Percentiles rank a stretch among this genome's conserved stretches.
Conservation (phyloP, 2,888 invertebrate genomes). For the Mesorhabditis belari region DNA sequence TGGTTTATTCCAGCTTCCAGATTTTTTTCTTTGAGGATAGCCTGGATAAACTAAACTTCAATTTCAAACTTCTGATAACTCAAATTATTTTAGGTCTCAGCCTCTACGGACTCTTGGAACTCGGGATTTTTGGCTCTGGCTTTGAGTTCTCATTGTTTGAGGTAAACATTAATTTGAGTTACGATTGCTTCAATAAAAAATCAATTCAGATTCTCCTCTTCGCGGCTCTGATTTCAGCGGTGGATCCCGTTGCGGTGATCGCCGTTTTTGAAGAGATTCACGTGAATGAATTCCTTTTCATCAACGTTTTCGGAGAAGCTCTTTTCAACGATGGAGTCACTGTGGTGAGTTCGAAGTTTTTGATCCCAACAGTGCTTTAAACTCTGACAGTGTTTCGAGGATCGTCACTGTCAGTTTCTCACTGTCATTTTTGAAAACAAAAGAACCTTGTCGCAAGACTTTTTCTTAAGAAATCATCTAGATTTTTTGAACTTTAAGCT, state of each 20-base stretch:
- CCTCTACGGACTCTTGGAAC: background rate
- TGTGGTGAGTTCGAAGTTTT: conserved; percentile 61
- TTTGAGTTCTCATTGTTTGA: background rate
- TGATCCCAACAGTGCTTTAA: too few species aligned
- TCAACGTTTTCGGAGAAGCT: conserved; percentile 96
- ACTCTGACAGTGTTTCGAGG: too few species aligned
- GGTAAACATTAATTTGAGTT: background rate
- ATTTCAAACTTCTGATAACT: too few species aligned
- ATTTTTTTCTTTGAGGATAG: too few species aligned
- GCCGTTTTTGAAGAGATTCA: conserved; percentile 59
- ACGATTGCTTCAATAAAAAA: background rate
- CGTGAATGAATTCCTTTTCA: conserved; percentile 93
- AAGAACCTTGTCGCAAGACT: too few species aligned
- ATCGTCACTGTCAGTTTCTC: too few species aligned
- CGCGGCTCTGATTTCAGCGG: conserved; percentile 29
- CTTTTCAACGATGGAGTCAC: conserved; percentile 95
- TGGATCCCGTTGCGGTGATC: conserved; percentile 22
- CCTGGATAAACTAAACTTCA: too few species aligned
- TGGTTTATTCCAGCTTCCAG: too few species aligned
- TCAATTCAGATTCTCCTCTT: background rate
- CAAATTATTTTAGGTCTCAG: background rate
- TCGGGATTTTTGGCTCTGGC: background rate
- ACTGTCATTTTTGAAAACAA: too few species aligned
- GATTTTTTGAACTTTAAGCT: too few species aligned
- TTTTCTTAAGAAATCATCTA: too few species aligned